Evolutionary conservation across 1,140 invertebrate genomes (phyloP).

Genomic region (Anoplolepis gracilipes): DNA sequence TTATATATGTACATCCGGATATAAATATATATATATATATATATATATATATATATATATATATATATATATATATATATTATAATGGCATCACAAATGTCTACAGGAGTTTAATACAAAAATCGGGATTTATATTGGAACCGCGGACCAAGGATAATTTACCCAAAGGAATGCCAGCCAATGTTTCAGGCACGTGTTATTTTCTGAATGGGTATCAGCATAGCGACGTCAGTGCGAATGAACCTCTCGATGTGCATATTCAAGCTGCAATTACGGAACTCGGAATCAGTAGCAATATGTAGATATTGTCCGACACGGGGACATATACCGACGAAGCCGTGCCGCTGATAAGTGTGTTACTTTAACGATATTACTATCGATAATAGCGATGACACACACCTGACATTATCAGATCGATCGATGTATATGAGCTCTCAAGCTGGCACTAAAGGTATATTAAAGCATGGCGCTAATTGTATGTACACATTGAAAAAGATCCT

Average conservation of each 20-base stretch:
- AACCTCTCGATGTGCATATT: constrained; percentile 89
- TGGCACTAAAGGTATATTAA: constrained; percentile 59
- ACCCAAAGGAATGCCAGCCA: constrained; percentile 93
- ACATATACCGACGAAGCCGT: constrained; percentile 46
- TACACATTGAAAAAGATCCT: constrained; percentile 55
- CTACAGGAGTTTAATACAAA: constrained; percentile 48
- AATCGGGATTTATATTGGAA: constrained; percentile 92
- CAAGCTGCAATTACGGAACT: constrained; percentile 85
- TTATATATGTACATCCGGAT: no score
- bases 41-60: no score
- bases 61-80: no score
- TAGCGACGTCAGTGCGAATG: constrained; percentile 87
- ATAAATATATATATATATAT: no score
- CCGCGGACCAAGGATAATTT: constrained; percentile 91
- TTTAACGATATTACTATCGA: constrained; percentile 71
- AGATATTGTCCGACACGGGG: constrained; percentile 67
- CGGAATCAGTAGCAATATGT: constrained; percentile 80
- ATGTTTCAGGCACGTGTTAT: constrained; percentile 93
- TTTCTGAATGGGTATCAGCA: constrained; percentile 94
- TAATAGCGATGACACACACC: constrained; percentile 67
- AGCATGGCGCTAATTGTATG: constrained; percentile 69
- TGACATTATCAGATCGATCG: constrained; percentile 51
- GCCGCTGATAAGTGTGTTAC: constrained; percentile 66
- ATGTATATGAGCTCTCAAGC: constrained; percentile 59
- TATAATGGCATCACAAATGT: neutral